Conservation (phyloP, 2,113 vertebrate species). For the Cathartes aura region DNA sequence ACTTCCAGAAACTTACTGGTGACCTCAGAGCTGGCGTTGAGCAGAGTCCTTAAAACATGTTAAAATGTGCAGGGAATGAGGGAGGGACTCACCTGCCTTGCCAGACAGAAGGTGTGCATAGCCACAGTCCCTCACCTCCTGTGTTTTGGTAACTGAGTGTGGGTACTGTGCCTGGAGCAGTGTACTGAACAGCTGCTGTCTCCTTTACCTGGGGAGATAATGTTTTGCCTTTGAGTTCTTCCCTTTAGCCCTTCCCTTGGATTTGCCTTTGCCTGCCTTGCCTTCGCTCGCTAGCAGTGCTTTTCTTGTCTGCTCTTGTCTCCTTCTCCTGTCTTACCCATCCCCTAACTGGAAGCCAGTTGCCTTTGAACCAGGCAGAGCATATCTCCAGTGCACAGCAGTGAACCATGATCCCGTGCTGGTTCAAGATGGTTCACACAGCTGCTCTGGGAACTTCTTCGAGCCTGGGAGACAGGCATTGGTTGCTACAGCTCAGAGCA, state of each 20-base stretch:
- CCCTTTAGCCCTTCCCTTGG: background rate
- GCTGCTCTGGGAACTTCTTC: background rate
- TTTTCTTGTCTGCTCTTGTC: background rate
- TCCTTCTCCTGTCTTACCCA: background rate
- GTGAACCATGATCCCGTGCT: rapidly evolving
- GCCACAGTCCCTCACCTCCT: background rate
- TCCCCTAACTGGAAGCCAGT: background rate
- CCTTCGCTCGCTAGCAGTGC: background rate
- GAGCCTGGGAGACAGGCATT: background rate
- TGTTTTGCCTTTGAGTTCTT: background rate
- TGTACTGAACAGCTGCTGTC: background rate
- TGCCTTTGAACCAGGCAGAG: background rate
- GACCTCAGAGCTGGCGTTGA: background rate
- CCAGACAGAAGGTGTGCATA: background rate
- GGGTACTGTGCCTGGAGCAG: background rate
- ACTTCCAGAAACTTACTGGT: background rate
- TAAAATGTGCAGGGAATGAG: background rate
- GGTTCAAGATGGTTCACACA: background rate
- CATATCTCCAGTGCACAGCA: rapidly evolving
- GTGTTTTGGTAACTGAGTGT: background rate
- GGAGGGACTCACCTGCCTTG: background rate
- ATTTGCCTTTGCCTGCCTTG: constrained; percentile 1
- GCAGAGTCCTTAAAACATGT: background rate
- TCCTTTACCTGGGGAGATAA: background rate
- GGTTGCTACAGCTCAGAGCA: background rate